Conservation (phyloP, 23 tunicate species). For the Halocynthia roretzi region DNA sequence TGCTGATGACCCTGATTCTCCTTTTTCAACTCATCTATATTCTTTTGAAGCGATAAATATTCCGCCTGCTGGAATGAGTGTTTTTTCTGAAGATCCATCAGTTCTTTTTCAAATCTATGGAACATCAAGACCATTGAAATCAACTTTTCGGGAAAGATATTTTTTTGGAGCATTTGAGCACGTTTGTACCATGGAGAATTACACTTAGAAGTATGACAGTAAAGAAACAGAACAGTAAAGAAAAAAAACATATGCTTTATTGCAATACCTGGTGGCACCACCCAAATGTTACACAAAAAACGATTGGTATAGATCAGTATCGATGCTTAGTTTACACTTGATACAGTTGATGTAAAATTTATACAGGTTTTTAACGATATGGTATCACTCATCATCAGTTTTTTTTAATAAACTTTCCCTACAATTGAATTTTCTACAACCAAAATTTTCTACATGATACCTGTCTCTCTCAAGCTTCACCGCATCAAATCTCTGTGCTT, state of each 20-base stretch:
- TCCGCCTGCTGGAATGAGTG: slow-evolving; percentile 67
- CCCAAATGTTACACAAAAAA: no score
- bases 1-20: slow-evolving; percentile 31
- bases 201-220: no score
- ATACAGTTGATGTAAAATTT: no score
- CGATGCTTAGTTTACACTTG: no score
- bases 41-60: slow-evolving; percentile 16
- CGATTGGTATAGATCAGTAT: no score
- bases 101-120: slow-evolving; percentile 47
- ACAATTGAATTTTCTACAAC: not conserved
- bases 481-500: slow-evolving; percentile 64
- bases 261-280: no score
- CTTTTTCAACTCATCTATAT: slow-evolving; percentile 28
- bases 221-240: no score
- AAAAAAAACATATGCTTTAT: no score
- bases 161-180: not conserved
- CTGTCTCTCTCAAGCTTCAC: slow-evolving; percentile 65
- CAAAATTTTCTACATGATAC: not conserved
- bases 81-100: slow-evolving; percentile 29
- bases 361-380: not conserved
- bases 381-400: not conserved
- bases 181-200: no score
- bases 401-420: not conserved
- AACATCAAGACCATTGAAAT: no score
- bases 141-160: not conserved